phyloP scores from a whole-genome alignment of 1,140 invertebrate species.

The Diachasmimorpha longicaudata region DNA sequence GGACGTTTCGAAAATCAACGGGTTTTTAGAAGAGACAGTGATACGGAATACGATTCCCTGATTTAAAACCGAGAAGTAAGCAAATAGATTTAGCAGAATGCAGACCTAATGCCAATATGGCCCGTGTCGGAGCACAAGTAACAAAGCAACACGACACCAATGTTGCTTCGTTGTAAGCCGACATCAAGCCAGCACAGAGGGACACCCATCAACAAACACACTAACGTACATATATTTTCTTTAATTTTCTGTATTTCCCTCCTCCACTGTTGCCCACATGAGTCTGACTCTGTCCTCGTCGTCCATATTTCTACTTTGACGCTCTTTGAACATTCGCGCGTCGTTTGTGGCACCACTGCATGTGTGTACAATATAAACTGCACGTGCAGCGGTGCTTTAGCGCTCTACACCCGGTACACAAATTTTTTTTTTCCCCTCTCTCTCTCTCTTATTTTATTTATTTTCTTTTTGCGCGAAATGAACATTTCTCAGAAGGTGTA shows the following conservation, averaged over 20 bases:
- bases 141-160: not conserved
- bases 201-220: slow-evolving; percentile 6
- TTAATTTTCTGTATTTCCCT: not conserved
- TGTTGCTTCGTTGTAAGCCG: not conserved
- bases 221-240: not conserved
- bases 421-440: not conserved
- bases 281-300: not conserved
- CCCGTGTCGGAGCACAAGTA: slow-evolving; percentile 8
- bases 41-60: slow-evolving; percentile 8
- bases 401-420: not conserved
- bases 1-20: not conserved
- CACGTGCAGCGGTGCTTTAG: not conserved
- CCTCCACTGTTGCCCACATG: not conserved
- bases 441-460: not conserved
- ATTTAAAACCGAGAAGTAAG: slow-evolving; percentile 8
- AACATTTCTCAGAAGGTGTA: slow-evolving; percentile 15
- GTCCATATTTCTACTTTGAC: slow-evolving; percentile 2
- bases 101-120: slow-evolving; percentile 19
- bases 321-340: not conserved
- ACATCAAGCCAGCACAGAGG: not conserved
- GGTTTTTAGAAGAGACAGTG: not conserved
- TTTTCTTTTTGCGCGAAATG: slow-evolving; percentile 10
- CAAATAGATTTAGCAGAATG: slow-evolving; percentile 40
- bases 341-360: slow-evolving; percentile 2
- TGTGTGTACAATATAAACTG: not conserved